Evolutionary conservation across 2,797 vertebrate genomes (phyloP).

Genomic region (Adelosebastes latens): DNA sequence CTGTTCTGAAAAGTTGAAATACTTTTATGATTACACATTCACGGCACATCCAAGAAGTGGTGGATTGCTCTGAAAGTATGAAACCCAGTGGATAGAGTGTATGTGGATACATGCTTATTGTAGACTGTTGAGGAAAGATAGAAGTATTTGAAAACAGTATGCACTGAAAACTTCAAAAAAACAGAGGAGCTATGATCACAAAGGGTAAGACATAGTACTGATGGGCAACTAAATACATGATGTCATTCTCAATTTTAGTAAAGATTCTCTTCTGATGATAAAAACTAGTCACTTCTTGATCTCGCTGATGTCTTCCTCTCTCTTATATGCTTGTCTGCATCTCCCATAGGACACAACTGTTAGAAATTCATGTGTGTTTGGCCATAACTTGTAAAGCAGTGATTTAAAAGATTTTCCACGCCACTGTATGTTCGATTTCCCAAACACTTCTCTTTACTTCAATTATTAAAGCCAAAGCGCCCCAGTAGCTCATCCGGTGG

Average conservation of each 20-base stretch:
- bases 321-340: neutral
- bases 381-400: neutral
- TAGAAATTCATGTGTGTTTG: neutral
- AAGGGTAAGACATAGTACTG: neutral
- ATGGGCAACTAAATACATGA: neutral
- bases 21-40: slow-evolving; percentile 37
- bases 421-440: neutral
- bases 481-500: too few relatives aligned
- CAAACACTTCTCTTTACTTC: neutral
- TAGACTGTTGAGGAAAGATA: neutral
- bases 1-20: slow-evolving; percentile 35
- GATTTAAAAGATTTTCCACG: neutral
- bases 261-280: neutral
- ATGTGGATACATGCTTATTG: neutral
- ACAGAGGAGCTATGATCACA: neutral
- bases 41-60: neutral
- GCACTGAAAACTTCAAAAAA: neutral
- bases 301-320: neutral
- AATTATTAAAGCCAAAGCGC: neutral
- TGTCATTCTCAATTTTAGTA: neutral
- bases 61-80: neutral
- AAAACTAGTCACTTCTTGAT: neutral
- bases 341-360: neutral
- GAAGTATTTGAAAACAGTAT: neutral
- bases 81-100: neutral